Evolutionary conservation across 2,888 invertebrate genomes (phyloP).

Genomic region (Oegoconia quadripuncta): DNA sequence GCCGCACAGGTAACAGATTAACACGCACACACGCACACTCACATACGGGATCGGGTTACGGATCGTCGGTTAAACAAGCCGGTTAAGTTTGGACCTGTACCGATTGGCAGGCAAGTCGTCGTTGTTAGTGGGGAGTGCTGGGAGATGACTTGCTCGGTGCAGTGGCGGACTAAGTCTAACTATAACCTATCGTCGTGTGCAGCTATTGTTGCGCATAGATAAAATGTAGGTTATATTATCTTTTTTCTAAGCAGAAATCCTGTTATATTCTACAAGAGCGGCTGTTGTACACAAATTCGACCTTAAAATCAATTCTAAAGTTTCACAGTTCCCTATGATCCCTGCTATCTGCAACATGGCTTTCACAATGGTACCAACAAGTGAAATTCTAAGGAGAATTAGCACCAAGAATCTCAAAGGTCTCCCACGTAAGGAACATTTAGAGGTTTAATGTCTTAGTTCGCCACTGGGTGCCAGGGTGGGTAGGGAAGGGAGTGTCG

Average conservation of each 20-base stretch:
- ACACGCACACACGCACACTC: conserved; percentile 71
- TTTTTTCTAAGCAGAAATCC: too few species aligned
- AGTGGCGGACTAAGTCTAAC: conserved; percentile 6
- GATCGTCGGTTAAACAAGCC: conserved; percentile 26
- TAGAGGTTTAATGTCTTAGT: too few species aligned
- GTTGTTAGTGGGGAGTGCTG: conserved; percentile 19
- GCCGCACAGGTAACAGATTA: conserved; percentile 44
- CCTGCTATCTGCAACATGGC: too few species aligned
- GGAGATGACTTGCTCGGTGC: conserved; percentile 15
- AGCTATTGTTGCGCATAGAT: background rate
- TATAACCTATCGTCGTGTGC: background rate
- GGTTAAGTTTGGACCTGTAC: conserved; percentile 17
- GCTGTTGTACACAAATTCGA: too few species aligned
- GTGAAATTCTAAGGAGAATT: too few species aligned
- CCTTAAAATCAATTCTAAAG: too few species aligned
- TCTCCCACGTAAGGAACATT: too few species aligned
- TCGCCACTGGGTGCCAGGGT: conserved; percentile 5
- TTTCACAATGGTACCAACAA: too few species aligned
- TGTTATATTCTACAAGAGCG: too few species aligned
- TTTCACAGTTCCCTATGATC: too few species aligned
- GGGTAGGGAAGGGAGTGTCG: conserved; percentile 27
- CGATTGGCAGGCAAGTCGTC: conserved; percentile 5
- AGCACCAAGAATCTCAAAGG: too few species aligned
- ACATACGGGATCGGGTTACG: conserved; percentile 56
- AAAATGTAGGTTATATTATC: too few species aligned